Evolutionary conservation across 2,797 vertebrate species (phyloP).

Genomic region (Paramormyrops hopkinsi): DNA sequence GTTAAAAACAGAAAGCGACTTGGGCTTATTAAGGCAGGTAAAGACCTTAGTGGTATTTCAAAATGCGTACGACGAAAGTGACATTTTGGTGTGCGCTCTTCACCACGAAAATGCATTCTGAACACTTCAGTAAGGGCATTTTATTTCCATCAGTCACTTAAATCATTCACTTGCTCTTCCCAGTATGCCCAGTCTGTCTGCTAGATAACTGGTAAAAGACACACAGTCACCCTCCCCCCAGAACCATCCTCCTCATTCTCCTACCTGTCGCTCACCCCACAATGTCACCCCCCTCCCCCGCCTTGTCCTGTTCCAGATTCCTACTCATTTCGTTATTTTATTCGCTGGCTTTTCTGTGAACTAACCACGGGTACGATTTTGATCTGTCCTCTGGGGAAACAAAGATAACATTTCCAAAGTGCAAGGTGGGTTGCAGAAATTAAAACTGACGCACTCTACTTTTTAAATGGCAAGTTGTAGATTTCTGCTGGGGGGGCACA

Average conservation of each 20-base stretch:
- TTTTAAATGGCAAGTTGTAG: neutral
- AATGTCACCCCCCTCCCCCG: neutral
- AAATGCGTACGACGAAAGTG: neutral
- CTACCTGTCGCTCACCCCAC: slow-evolving; percentile 14
- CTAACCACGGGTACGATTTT: neutral
- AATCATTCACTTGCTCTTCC: neutral
- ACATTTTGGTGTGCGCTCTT: neutral
- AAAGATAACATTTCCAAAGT: slow-evolving; percentile 1
- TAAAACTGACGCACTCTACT: neutral
- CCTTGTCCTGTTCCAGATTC: neutral
- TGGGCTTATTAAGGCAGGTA: neutral
- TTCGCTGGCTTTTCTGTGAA: neutral
- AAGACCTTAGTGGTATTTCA: neutral
- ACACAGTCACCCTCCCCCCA: neutral
- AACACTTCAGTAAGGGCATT: neutral
- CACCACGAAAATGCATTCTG: neutral
- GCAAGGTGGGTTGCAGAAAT: neutral
- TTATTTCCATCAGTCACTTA: neutral
- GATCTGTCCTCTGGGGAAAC: neutral
- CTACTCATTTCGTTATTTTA: neutral
- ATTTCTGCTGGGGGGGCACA: neutral
- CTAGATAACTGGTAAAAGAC: neutral
- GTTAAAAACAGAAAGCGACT: neutral
- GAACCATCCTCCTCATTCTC: slow-evolving; percentile 5
- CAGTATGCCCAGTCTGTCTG: neutral